Evolutionary conservation across 2,888 invertebrate genomes (phyloP).

Genomic region (Sicus ferrugineus): DNA sequence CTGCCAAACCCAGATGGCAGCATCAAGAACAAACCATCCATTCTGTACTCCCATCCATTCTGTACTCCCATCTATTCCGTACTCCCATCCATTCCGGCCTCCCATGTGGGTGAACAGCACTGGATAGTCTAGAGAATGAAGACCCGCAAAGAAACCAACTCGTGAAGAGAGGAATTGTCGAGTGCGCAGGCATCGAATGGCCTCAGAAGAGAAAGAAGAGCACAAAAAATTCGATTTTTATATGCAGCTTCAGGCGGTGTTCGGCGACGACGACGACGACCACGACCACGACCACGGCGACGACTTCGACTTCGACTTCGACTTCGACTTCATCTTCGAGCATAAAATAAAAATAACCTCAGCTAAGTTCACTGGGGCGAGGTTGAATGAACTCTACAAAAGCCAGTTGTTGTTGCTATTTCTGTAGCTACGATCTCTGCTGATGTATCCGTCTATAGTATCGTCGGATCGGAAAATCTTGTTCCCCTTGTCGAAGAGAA

Average conservation of each 20-base stretch:
- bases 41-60: too few relatives aligned
- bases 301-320: slow-evolving; percentile 2
- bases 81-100: too few relatives aligned
- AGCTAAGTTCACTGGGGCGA: slow-evolving; percentile 65
- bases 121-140: too few relatives aligned
- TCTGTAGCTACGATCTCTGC: slow-evolving; percentile 14
- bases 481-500: neutral
- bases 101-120: too few relatives aligned
- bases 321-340: slow-evolving; percentile 32
- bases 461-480: slow-evolving; percentile 14
- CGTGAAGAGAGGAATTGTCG: neutral
- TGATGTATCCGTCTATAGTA: slow-evolving; percentile 21
- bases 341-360: slow-evolving; percentile 62
- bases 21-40: too few relatives aligned
- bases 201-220: neutral
- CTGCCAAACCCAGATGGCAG: too few relatives aligned
- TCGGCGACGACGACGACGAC: neutral
- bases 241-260: too few relatives aligned
- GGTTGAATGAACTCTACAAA: slow-evolving; percentile 63
- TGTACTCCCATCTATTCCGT: too few relatives aligned
- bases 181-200: neutral
- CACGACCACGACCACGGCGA: neutral
- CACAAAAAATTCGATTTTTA: neutral
- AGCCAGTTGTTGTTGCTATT: slow-evolving; percentile 30
- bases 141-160: too few relatives aligned